Evolutionary conservation across 2,113 vertebrate genomes (phyloP), one percentile per base, ranked within the genome.

Genomic region (Bujurquina vittata): DNA sequence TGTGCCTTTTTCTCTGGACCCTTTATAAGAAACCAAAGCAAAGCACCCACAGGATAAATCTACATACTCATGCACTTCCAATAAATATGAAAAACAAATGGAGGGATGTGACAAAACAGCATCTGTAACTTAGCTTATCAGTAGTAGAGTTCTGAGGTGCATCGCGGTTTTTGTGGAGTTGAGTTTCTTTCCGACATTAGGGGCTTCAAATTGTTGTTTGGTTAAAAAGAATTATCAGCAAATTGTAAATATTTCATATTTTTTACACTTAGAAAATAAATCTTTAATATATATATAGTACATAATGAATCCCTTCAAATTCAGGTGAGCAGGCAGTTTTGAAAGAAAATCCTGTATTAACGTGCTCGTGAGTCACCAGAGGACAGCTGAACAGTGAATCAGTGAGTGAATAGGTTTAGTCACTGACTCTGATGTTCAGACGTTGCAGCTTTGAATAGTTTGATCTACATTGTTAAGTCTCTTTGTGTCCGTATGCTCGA

Each of bases 1-100:
- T 43, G 56, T 22, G 59, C 65, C 80, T 77, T 63, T 81, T 33
- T 22, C 58, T n/a, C 73, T 20, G 58, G 81, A 82, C 67, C 77
- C 75, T 56, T 86, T 49, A 63, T 74, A 73, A 74, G 8, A 81
- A 76, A 52, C 63, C 23, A 80, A 33, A 78, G 81, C 60, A 22
- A 18, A 69, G 43, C 43, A 49, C 43, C 43, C 20, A 15, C 65
- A 62, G 17, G 54, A 35, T 74, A 26, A 26, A 26, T 26, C 2
- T 54, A 12, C 40, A 49, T 3, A 29, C 40, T 67, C 40, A 29
- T 20, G 23, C 3, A 0, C 1, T 58, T 22, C 58, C 22, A 59
- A 79, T 56, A 61, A 79, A 83, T 55, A 26, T 62, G 43, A 49
- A 77, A 87, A 75, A 43, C 62, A 33, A 58, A 35, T n/a, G 31